phyloP scores from a whole-genome alignment of 2,888 invertebrate species.

The Apeira syringaria region DNA sequence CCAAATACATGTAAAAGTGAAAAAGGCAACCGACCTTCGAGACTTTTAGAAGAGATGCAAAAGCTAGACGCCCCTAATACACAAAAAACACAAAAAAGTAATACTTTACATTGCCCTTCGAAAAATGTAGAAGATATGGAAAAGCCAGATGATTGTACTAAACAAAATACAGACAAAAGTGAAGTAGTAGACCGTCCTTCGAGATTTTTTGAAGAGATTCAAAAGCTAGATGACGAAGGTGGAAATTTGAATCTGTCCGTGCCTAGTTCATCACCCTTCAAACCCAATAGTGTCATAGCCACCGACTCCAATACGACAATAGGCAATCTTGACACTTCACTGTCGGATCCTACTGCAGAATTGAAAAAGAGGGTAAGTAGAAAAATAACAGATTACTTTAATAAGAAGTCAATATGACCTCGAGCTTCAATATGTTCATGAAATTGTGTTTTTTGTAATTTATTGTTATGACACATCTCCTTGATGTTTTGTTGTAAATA shows the following conservation, averaged over 20 bases:
- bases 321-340: constrained; percentile 29
- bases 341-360: constrained; percentile 44
- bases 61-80: too few species aligned
- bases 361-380: constrained; percentile 58
- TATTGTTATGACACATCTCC: not conserved
- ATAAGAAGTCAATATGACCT: constrained; percentile 54
- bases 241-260: constrained; percentile 46
- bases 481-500: constrained; percentile 31
- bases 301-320: constrained; percentile 24
- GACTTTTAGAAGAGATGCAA: constrained; percentile 57
- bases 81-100: too few species aligned
- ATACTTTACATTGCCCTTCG: too few species aligned
- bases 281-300: constrained; percentile 14
- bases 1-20: constrained; percentile 3
- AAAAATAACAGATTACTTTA: constrained; percentile 75
- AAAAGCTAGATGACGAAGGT: constrained; percentile 50
- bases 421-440: constrained; percentile 10
- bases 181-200: constrained; percentile 28
- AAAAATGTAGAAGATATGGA: too few species aligned
- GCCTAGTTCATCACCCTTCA: constrained; percentile 40
- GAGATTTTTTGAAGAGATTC: constrained; percentile 54
- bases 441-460: not conserved
- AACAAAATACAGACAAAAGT: constrained; percentile 4
- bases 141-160: constrained; percentile 2
- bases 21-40: constrained; percentile 29